Percentiles rank a stretch among this genome's conserved stretches.
These are phyloP conservation scores for Litocranius walleri DNA, from an alignment of 2,113 vertebrate species.

Conservation along the genomic window DNA sequence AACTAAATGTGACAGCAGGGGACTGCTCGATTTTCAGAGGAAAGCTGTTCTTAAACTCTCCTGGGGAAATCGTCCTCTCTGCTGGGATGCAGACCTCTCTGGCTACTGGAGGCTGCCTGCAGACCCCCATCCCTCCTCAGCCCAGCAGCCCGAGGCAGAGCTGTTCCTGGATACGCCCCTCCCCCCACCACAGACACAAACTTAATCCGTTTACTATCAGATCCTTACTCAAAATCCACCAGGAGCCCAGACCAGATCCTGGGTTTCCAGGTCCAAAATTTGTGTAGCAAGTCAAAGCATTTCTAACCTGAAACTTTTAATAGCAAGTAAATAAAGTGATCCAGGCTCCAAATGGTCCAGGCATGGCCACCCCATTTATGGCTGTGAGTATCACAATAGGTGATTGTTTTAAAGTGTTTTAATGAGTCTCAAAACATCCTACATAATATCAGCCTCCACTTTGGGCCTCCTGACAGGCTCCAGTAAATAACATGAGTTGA, in stretches of 20 bases:
- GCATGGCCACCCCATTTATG: not conserved
- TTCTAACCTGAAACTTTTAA: constrained; percentile 24
- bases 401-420: constrained; percentile 71
- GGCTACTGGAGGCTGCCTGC: not conserved
- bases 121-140: not conserved
- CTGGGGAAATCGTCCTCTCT: not conserved
- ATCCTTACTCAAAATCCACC: constrained; percentile 10
- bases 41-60: not conserved
- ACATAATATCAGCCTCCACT: constrained; percentile 61
- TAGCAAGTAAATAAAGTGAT: constrained; percentile 43
- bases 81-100: not conserved
- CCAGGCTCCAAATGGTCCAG: constrained; percentile 22
- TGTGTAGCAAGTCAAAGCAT: not conserved
- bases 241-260: not conserved
- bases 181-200: accelerated
- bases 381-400: constrained; percentile 54
- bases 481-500: constrained; percentile 67
- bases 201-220: not conserved
- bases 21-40: not conserved
- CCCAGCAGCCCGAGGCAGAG: not conserved
- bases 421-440: constrained; percentile 65
- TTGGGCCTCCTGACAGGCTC: constrained; percentile 43
- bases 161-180: not conserved
- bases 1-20: not conserved
- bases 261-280: not conserved